Percentiles rank a stretch among this genome's conserved stretches.
phyloP scores from a whole-genome alignment of 2,797 vertebrate species.

The Lacerta viridis region DNA sequence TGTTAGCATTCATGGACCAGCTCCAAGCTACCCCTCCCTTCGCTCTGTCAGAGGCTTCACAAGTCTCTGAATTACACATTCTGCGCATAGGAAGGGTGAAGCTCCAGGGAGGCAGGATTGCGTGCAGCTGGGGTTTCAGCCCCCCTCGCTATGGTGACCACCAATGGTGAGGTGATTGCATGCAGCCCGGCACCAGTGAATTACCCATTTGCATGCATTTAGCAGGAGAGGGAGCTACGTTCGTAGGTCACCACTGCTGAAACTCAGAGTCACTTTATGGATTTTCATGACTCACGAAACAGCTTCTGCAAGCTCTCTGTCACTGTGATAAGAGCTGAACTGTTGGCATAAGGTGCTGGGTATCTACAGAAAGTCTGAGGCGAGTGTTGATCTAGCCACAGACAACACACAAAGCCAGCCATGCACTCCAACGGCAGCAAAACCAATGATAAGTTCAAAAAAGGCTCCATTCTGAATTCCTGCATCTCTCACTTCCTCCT shows the following conservation, averaged over 20 bases:
- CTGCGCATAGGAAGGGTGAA: not conserved
- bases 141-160: conserved; percentile 17
- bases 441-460: not conserved
- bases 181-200: conserved; percentile 15
- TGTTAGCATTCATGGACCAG: conserved; percentile 29
- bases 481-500: not conserved
- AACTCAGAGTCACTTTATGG: conserved; percentile 4
- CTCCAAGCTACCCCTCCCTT: conserved; percentile 20
- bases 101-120: not conserved
- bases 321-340: not conserved
- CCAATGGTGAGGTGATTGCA: not conserved
- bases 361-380: not conserved
- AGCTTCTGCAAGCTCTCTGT: not conserved
- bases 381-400: too few relatives aligned
- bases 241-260: conserved; percentile 21
- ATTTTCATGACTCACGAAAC: conserved; percentile 15
- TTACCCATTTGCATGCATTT: not conserved
- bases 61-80: conserved; percentile 3
- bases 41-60: not conserved
- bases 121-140: not conserved
- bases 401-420: not conserved
- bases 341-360: not conserved
- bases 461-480: not conserved
- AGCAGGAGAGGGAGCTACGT: not conserved
- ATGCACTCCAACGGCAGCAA: not conserved